Evolutionary conservation across 1,140 invertebrate species (phyloP), one percentile per base, ranked within the genome.

Genomic region (Nasonia longicornis): DNA sequence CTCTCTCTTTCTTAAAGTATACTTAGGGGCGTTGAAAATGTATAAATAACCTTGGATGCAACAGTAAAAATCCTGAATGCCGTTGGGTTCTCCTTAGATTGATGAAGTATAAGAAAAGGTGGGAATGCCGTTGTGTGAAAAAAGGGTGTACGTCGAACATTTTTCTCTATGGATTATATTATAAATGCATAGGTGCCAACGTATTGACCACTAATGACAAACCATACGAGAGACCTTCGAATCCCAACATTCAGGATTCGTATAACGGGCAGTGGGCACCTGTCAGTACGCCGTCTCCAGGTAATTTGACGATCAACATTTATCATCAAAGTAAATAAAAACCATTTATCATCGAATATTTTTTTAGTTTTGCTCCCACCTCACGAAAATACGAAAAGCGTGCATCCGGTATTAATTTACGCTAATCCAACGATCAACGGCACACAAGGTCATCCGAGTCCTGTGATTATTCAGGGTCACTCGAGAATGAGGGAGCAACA

Each of bases 401-500:
- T 2, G 16, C 52, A 6, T 58, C 16, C 52, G 6, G 52, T 20
- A n/a, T 58, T 58, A 58, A 84, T 88, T 75, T 85, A 86, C 22
- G 79, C 85, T 7, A 84, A 87, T 70, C 7, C 73, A 64, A 58
- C 71, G 63, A 58, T n/a, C 52, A 87, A 88, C 78, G 84, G 81
- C 1, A 85, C 79, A 8, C 84, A 77, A 38, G 86, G 85, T n/a
- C 85, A 88, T 78, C 85, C 82, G 67, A 82, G 85, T n/a, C 75
- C 88, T 14, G 81, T 85, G 63, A 84, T 88, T 22, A 79, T 87
- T 79, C 87, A 88, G 72, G 85, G 86, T 14, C 86, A 88, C 70
- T 87, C 87, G 10, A 85, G 81, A 48, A 86, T 83, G 10, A 86
- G 79, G 75, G 79, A 80, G 11, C 84, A 89, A 29, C 81, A 83